These are phyloP conservation scores for Leptinotarsa haldemani DNA, from an alignment of 2,888 invertebrate genomes.

Conservation along the genomic window DNA sequence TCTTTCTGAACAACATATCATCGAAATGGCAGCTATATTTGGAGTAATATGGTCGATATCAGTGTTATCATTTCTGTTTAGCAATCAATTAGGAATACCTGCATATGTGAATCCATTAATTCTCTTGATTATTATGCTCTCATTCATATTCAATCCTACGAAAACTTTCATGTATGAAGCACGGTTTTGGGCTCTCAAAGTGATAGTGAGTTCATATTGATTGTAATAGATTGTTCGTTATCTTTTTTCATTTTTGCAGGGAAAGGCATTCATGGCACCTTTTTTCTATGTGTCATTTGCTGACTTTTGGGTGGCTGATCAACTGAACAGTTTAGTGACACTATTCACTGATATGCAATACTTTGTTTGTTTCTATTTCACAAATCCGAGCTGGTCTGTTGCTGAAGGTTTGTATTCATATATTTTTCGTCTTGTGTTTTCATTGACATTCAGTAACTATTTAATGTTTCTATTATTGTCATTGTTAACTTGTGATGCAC, in stretches of 20 bases:
- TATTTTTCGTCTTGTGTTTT: not conserved
- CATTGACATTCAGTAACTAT: too few relatives aligned
- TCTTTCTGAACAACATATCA: conserved; percentile 91
- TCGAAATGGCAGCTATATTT: conserved; percentile 93
- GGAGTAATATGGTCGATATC: conserved; percentile 96
- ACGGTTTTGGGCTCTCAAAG: conserved; percentile 91
- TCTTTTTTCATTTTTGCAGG: conserved; percentile 67
- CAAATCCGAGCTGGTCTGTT: conserved; percentile 79
- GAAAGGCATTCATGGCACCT: conserved; percentile 87
- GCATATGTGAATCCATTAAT: conserved; percentile 92
- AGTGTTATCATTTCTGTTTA: conserved; percentile 84
- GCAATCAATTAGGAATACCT: conserved; percentile 87
- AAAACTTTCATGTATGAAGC: conserved; percentile 93
- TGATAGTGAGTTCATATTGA: conserved; percentile 76
- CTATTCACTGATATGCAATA: conserved; percentile 95
- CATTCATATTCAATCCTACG: conserved; percentile 92
- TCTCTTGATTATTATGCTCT: conserved; percentile 82
- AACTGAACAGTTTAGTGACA: conserved; percentile 91
- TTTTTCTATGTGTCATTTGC: conserved; percentile 95
- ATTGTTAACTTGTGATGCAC: too few relatives aligned
- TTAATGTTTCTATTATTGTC: too few relatives aligned
- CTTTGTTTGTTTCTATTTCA: conserved; percentile 90
- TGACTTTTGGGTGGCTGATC: conserved; percentile 99
- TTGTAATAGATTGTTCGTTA: not conserved
- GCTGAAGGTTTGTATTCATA: conserved; percentile 68